Conservation (phyloP, 2,113 vertebrate genomes). For the Saccopteryx bilineata region DNA sequence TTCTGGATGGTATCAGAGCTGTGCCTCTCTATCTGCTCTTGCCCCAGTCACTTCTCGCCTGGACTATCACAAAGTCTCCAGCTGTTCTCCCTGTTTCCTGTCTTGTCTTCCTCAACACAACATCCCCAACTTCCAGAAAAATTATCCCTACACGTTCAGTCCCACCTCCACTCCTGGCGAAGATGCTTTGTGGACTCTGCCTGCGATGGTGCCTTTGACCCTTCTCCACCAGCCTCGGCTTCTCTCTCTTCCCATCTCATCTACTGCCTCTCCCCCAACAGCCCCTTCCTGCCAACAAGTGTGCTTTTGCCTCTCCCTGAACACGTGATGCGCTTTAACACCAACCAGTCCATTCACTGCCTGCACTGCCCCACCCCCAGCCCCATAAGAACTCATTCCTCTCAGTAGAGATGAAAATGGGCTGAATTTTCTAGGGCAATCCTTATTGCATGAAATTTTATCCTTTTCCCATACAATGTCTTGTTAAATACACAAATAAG, state of each 20-base stretch:
- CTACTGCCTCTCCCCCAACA: background rate
- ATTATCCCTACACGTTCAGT: background rate
- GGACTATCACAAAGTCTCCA: background rate
- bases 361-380: background rate
- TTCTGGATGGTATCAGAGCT: background rate
- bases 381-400: background rate
- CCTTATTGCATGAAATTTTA: background rate
- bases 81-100: background rate
- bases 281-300: background rate
- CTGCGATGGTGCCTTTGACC: background rate
- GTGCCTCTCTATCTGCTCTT: background rate
- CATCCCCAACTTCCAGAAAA: background rate
- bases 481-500: slow-evolving; percentile 46
- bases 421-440: slow-evolving; percentile 36
- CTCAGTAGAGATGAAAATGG: background rate
- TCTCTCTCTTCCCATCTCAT: background rate
- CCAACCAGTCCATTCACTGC: background rate
- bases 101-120: background rate
- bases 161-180: background rate
- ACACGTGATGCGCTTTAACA: background rate
- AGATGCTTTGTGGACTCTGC: background rate
- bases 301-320: background rate
- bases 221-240: background rate
- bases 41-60: background rate
- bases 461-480: background rate